Evolutionary conservation across 2,888 invertebrate genomes (phyloP).

Genomic region (Norana najaformis): DNA sequence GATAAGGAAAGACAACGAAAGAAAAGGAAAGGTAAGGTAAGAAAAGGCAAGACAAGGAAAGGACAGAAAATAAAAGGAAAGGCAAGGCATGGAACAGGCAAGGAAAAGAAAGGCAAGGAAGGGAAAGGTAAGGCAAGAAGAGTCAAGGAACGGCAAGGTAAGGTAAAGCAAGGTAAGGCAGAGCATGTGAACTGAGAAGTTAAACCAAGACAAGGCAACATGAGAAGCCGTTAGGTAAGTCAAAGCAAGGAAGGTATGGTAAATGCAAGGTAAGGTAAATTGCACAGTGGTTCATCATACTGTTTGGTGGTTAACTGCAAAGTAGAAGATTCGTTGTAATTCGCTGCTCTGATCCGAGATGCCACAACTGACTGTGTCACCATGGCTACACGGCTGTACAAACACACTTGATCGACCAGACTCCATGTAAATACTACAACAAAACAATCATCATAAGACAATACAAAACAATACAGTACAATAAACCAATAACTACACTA

Average conservation of each 20-base stretch:
- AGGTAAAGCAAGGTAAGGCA: not conserved
- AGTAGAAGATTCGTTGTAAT: not conserved
- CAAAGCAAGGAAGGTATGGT: not conserved
- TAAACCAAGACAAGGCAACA: not conserved
- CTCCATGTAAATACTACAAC: not conserved
- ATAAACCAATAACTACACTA: too few species aligned
- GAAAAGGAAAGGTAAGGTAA: too few species aligned
- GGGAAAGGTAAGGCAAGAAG: not conserved
- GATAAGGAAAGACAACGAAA: not conserved
- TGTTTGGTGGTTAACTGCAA: not conserved
- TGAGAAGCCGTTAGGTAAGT: not conserved
- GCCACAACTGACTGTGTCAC: not conserved
- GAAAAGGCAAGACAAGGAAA: not conserved
- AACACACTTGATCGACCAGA: conserved; percentile 8
- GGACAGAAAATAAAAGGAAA: not conserved
- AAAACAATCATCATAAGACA: too few species aligned
- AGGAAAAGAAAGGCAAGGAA: not conserved
- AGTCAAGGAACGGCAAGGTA: not conserved
- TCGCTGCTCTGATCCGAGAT: not conserved
- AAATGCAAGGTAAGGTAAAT: not conserved
- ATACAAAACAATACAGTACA: not conserved
- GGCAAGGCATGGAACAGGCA: not conserved
- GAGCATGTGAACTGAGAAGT: too few species aligned
- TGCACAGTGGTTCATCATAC: not conserved
- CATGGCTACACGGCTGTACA: not conserved